Percentiles rank a stretch among this genome's conserved stretches.
Evolutionary conservation across 2,797 vertebrate genomes (phyloP).

Genomic region (Scleropages formosus): DNA sequence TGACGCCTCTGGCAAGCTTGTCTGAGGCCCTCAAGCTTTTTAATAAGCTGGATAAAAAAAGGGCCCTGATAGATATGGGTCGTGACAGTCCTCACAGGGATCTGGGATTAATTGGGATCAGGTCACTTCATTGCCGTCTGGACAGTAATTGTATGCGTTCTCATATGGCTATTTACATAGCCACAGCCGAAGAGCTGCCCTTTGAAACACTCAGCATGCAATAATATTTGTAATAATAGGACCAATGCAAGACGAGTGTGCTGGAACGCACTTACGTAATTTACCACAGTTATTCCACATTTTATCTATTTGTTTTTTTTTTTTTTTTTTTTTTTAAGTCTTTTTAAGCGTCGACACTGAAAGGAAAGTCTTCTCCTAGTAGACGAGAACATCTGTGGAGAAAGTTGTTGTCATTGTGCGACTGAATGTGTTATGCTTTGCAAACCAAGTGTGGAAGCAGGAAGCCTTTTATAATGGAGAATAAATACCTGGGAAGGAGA

Average conservation of each 20-base stretch:
- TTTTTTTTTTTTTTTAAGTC: neutral
- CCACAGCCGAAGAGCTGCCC: constrained; percentile 39
- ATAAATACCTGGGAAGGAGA: constrained; percentile 70
- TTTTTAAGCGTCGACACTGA: constrained; percentile 38
- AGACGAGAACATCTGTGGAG: constrained; percentile 76
- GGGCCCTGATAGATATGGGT: constrained; percentile 80
- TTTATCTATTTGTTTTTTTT: neutral
- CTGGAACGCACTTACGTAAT: too few species aligned
- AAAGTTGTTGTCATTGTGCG: constrained; percentile 60
- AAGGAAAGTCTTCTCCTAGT: constrained; percentile 75
- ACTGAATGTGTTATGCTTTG: constrained; percentile 77
- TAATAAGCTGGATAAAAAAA: constrained; percentile 68
- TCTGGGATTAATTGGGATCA: constrained; percentile 97
- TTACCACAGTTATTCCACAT: neutral
- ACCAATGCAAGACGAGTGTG: neutral
- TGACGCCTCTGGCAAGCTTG: constrained; percentile 58
- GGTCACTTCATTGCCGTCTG: constrained; percentile 78
- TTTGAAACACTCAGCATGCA: constrained; percentile 32
- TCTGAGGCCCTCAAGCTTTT: constrained; percentile 56
- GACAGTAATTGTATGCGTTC: constrained; percentile 76
- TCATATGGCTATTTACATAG: constrained; percentile 81
- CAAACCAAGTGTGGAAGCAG: constrained; percentile 78
- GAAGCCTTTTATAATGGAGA: constrained; percentile 69
- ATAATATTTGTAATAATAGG: neutral
- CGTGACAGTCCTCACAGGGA: constrained; percentile 88